Evolutionary conservation across 2,797 vertebrate genomes (phyloP), one percentile per base, ranked within the genome.

Genomic region (Coracias cyanogaster): DNA sequence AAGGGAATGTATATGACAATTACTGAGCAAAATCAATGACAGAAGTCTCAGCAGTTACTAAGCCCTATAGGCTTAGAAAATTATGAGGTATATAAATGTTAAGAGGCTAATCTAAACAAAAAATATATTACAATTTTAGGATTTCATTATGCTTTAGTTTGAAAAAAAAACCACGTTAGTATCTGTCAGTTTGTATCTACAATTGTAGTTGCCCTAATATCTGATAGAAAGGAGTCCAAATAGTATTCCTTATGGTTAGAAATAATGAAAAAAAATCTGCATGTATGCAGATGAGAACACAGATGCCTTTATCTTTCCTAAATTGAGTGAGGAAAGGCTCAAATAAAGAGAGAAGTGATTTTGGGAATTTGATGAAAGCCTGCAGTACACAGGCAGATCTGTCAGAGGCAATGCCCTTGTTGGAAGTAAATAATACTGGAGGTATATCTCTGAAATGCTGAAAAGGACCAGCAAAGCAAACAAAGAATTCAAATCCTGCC

Each of bases 331-430:
- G 12, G 45, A 87, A 94, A 76, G 39, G 43, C 82, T 90, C 37
- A 87, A 86, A 92, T 82, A 61, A 74, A 49, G 60, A 94, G 39
- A 58, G 41, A 92, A 90, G 24, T 73, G 66, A 74, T 97, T 92
- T 48, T 85, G 70, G 60, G 72, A 95, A 22, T 74, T 84, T 65
- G 22, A 26, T 89, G 79, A 84, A 82, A 88, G 33, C 66, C 74
- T 95, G 46, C 39, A 51, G 25, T 60, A 43, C 24, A 37, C 35
- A 86, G 52, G 35, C 55, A 92, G 66, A 85, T 74, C 67, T 78
- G 49, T 83, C 89, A 90, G 73, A 95, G 62, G 65, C 79, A 92
- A 66, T 65, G 24, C 18, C 35, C 31, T 86, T 65, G 61, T 60
- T 43, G 80, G 58, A 93, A 94, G 39, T 86, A 37, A 37, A 37